A percentile compares a stretch with the other conserved stretches of the same genome.
Conservation (phyloP, 2,888 invertebrate genomes). For the Hylaea fasciaria region DNA sequence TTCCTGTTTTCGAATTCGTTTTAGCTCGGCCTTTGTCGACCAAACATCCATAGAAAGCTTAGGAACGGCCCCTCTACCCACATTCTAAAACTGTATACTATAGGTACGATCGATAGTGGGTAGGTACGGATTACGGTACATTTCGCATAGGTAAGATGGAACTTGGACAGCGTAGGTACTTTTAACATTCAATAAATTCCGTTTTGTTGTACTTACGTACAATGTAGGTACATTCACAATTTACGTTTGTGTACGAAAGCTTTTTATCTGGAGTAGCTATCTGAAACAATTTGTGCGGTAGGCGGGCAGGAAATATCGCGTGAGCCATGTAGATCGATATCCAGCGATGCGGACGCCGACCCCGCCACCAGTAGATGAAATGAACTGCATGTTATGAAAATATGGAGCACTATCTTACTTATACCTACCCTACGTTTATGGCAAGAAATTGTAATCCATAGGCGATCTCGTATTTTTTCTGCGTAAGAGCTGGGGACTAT, state of each 20-base stretch:
- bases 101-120: no score
- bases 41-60: background rate
- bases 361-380: constrained; percentile 49
- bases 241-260: constrained; percentile 22
- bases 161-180: background rate
- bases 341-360: constrained; percentile 62
- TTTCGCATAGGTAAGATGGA: no score
- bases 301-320: constrained; percentile 58
- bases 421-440: background rate
- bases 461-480: no score
- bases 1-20: no score
- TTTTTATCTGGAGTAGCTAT: constrained; percentile 49
- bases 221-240: background rate
- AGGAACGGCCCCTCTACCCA: background rate
- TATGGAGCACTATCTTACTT: constrained; percentile 13
- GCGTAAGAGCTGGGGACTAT: no score
- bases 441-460: no score
- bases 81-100: background rate
- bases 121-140: no score
- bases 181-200: constrained; percentile 1
- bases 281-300: constrained; percentile 51
- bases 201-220: constrained; percentile 5
- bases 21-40: no score
- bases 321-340: constrained; percentile 69
- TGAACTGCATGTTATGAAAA: constrained; percentile 38